These are phyloP conservation scores for Drosophila eugracilis DNA, from an alignment of 1,140 invertebrate genomes.

Conservation along the genomic window DNA sequence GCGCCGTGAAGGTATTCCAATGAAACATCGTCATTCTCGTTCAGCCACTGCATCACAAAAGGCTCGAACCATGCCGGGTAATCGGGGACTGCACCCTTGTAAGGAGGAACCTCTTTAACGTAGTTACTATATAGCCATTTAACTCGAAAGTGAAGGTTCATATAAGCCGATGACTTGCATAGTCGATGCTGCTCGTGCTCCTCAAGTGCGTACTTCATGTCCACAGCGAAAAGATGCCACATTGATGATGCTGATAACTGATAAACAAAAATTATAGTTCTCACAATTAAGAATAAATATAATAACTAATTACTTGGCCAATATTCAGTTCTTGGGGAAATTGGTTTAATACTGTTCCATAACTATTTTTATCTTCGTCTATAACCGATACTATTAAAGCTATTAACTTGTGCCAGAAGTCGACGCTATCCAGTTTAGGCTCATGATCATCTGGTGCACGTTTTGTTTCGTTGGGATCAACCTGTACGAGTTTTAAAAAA, in stretches of 20 bases:
- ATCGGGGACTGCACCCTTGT: constrained; percentile 96
- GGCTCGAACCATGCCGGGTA: constrained; percentile 99
- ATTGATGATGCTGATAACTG: constrained; percentile 98
- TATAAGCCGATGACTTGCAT: constrained; percentile 99
- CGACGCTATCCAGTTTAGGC: constrained; percentile 94
- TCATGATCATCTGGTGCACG: constrained; percentile 95
- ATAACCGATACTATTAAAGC: constrained; percentile 99
- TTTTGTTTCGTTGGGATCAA: constrained; percentile 95
- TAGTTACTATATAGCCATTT: constrained; percentile 99
- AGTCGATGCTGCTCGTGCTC: constrained; percentile 98
- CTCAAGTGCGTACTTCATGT: constrained; percentile 99
- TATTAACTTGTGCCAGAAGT: constrained; percentile 99
- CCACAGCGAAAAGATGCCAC: constrained; percentile 98
- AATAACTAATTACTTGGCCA: constrained; percentile 88
- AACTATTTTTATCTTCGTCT: constrained; percentile 99
- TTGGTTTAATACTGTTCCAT: constrained; percentile 99
- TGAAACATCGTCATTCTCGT: constrained; percentile 99
- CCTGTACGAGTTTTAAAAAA: constrained; percentile 83
- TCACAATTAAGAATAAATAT: constrained; percentile 1
- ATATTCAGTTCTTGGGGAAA: constrained; percentile 97
- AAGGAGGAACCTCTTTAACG: constrained; percentile 98
- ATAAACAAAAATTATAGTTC: background rate
- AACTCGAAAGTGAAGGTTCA: constrained; percentile 99
- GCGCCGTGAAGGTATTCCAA: constrained; percentile 99
- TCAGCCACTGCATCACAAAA: constrained; percentile 99